phyloP scores from a whole-genome alignment of 2,797 vertebrate genomes.

The Ptychadena robeensis region DNA sequence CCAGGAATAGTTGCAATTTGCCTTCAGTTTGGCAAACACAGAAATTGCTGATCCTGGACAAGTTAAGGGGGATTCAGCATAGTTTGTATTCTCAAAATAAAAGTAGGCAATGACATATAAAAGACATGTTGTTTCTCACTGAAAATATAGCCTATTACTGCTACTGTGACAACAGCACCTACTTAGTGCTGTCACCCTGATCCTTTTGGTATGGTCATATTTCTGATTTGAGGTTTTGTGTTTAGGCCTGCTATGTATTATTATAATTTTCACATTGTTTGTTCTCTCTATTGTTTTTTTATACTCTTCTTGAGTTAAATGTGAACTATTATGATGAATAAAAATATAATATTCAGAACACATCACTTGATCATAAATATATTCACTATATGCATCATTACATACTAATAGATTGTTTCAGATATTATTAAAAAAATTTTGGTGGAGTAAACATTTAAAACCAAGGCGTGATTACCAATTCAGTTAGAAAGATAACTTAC shows the following conservation, averaged over 20 bases:
- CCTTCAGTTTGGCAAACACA: too few relatives aligned
- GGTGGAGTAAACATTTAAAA: constrained; percentile 28
- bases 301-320: not conserved
- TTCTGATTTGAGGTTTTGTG: not conserved
- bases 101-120: not conserved
- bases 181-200: not conserved
- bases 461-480: constrained; percentile 9
- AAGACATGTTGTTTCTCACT: not conserved
- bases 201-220: not conserved
- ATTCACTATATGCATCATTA: not conserved
- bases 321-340: not conserved
- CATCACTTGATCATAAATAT: not conserved
- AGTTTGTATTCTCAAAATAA: not conserved
- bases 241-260: too few relatives aligned
- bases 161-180: not conserved
- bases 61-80: too few relatives aligned
- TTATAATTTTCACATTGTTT: too few relatives aligned
- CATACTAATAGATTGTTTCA: constrained; percentile 13
- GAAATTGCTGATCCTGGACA: too few relatives aligned
- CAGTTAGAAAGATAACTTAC: constrained; percentile 52
- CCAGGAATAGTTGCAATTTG: too few relatives aligned
- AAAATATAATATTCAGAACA: not conserved
- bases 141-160: not conserved
- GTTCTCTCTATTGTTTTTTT: not conserved
- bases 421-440: not conserved